Conservation (phyloP, 2,113 vertebrate species). For the Gopherus evgoodei region DNA sequence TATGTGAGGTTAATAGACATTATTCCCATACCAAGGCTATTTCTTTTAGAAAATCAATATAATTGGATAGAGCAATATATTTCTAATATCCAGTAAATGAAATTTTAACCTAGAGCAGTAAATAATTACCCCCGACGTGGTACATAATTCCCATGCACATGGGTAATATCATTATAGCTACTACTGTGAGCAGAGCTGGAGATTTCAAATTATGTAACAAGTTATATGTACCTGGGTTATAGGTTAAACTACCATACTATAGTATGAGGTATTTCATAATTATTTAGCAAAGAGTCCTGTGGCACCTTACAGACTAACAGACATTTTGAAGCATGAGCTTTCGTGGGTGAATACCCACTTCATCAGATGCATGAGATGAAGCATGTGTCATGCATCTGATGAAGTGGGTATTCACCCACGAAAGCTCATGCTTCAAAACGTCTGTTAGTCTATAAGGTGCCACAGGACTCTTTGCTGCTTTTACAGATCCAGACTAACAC, state of each 20-base stretch:
- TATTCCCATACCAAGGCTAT: neutral
- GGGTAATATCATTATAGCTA: neutral
- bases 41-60: neutral
- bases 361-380: too few species aligned
- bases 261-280: accelerated
- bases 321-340: too few species aligned
- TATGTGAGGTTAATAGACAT: neutral
- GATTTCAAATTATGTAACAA: neutral
- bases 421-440: too few species aligned
- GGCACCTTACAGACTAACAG: too few species aligned
- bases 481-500: too few species aligned
- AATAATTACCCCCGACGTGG: neutral
- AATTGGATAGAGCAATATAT: neutral
- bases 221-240: neutral
- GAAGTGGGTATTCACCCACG: too few species aligned
- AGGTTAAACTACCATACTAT: accelerated
- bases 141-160: neutral
- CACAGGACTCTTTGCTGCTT: too few species aligned
- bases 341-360: too few species aligned
- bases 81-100: neutral
- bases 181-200: neutral
- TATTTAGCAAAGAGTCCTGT: neutral
- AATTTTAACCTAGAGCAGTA: neutral
- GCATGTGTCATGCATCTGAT: too few species aligned
- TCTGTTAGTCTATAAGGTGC: too few species aligned